Conservation (phyloP, 2,113 vertebrate genomes). For the Montifringilla adamsi region DNA sequence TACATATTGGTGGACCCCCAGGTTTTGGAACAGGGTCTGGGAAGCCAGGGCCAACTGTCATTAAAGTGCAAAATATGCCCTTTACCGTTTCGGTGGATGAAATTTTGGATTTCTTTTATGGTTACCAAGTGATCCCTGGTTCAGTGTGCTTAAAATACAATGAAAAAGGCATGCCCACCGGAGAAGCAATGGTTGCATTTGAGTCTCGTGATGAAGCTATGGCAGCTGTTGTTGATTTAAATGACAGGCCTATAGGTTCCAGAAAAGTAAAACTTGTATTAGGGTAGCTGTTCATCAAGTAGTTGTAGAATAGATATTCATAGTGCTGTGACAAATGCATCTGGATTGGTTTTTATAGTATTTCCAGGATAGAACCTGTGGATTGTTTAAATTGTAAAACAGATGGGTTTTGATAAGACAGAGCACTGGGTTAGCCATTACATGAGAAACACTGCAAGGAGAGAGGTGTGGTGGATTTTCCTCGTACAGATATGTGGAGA, state of each 20-base stretch:
- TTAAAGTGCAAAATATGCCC: slow-evolving; percentile 98
- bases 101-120: slow-evolving; percentile 99
- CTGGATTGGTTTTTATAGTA: slow-evolving; percentile 77
- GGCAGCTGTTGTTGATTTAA: slow-evolving; percentile 95
- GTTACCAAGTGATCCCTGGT: slow-evolving; percentile 94
- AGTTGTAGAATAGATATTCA: slow-evolving; percentile 73
- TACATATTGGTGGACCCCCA: slow-evolving; percentile 81
- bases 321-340: slow-evolving; percentile 81
- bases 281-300: slow-evolving; percentile 78
- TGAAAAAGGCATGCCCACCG: slow-evolving; percentile 96
- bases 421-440: slow-evolving; percentile 71
- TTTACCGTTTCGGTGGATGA: slow-evolving; percentile 97
- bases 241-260: slow-evolving; percentile 96
- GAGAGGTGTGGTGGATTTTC: slow-evolving; percentile 55
- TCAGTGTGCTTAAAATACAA: slow-evolving; percentile 96
- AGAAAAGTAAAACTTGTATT: slow-evolving; percentile 96
- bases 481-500: slow-evolving; percentile 45
- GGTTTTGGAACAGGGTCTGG: slow-evolving; percentile 81
- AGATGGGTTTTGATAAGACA: slow-evolving; percentile 68
- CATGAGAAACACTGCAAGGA: slow-evolving; percentile 46
- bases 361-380: slow-evolving; percentile 78
- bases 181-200: slow-evolving; percentile 98
- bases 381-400: slow-evolving; percentile 72
- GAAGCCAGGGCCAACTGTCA: slow-evolving; percentile 89
- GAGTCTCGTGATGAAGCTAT: slow-evolving; percentile 94